Conservation (phyloP, 2,113 vertebrate species). For the Melanotaenia duboulayi region DNA sequence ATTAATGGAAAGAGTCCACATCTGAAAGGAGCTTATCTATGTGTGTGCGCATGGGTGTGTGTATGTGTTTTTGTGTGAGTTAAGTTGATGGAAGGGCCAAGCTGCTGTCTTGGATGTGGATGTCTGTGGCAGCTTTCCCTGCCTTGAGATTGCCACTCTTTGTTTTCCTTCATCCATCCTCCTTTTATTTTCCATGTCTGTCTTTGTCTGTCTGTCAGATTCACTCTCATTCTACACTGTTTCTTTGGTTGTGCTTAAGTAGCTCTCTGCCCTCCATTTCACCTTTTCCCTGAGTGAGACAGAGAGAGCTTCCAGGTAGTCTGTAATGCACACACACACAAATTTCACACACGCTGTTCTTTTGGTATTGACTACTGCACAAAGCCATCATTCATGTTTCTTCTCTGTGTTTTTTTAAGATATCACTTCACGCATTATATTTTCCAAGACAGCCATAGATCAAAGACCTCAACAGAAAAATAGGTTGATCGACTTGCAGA, state of each 20-base stretch:
- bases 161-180: conserved; percentile 15
- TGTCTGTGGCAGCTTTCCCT: conserved; percentile 46
- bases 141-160: conserved; percentile 28
- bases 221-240: conserved; percentile 18
- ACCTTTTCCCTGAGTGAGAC: conserved; percentile 14
- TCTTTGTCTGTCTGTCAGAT: conserved; percentile 43
- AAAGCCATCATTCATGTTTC: conserved; percentile 4
- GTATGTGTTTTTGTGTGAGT: neutral
- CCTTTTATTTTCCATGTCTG: neutral
- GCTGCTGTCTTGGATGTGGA: conserved; percentile 27
- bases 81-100: conserved; percentile 11
- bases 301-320: conserved; percentile 18
- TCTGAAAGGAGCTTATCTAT: neutral
- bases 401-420: neutral
- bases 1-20: too few species aligned
- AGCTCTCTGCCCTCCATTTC: conserved; percentile 30
- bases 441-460: neutral
- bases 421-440: neutral
- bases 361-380: conserved; percentile 9
- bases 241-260: conserved; percentile 22
- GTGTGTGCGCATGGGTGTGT: neutral
- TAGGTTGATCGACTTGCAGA: neutral
- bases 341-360: neutral
- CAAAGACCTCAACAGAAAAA: neutral
- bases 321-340: conserved; percentile 5